Percentiles rank a stretch among this genome's conserved stretches.
Evolutionary conservation across 1,140 invertebrate genomes (phyloP).

Genomic region (Drosophila setifemur): DNA sequence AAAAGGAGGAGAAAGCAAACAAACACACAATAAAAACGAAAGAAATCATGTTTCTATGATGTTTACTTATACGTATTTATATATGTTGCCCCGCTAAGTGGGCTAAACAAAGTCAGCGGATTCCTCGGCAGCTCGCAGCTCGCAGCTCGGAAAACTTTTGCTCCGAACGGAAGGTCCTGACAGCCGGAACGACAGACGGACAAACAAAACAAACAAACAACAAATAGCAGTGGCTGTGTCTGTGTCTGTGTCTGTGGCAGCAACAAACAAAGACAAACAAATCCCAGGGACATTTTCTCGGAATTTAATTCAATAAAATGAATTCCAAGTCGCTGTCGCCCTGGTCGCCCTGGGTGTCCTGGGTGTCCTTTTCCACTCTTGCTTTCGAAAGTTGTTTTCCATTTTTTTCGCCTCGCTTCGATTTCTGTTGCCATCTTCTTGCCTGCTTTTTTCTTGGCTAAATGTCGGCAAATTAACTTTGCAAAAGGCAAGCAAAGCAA

Average conservation of each 20-base stretch:
- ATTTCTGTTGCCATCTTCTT: no score
- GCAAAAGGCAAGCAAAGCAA: not conserved
- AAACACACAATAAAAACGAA: slow-evolving; percentile 26
- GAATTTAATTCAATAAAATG: slow-evolving; percentile 57
- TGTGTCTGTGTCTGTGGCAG: no score
- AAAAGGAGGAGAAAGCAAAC: slow-evolving; percentile 5
- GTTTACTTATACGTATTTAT: slow-evolving; percentile 36
- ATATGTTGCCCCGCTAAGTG: slow-evolving; percentile 44
- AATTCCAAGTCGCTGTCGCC: slow-evolving; percentile 30
- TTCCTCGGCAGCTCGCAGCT: no score
- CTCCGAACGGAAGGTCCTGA: not conserved
- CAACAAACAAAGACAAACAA: slow-evolving; percentile 46
- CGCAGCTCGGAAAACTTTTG: slow-evolving; percentile 24
- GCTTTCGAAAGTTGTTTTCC: slow-evolving; percentile 23
- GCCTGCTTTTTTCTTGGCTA: slow-evolving; percentile 20
- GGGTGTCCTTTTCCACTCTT: slow-evolving; percentile 37
- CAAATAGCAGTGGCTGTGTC: slow-evolving; percentile 14
- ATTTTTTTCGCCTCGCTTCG: not conserved
- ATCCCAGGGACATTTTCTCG: slow-evolving; percentile 34
- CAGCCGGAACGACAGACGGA: not conserved
- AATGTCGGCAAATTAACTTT: slow-evolving; percentile 62
- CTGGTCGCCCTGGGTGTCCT: not conserved
- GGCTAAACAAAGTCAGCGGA: slow-evolving; percentile 31
- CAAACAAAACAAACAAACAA: slow-evolving; percentile 31
- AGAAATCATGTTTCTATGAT: slow-evolving; percentile 42